Base-by-base conservation (phyloP, 1,140 invertebrate species). In the Eurosta solidaginis region DNA sequence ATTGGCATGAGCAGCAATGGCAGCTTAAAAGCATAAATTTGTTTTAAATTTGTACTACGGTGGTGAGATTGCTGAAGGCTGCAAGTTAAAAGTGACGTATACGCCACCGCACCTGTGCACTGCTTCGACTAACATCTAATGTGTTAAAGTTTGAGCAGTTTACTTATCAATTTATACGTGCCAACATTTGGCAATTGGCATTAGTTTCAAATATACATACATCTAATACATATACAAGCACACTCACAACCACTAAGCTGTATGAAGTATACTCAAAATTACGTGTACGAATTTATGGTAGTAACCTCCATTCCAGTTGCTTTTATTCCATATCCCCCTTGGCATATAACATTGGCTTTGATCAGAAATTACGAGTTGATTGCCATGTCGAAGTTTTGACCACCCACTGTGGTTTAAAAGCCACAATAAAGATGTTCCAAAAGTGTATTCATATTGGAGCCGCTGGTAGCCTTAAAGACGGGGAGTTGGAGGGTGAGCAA, bases 291-390 rank as follows among this genome's bases (percentile, higher is more conserved):
- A 59, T 59, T 59, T 59, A 59, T 59, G 27, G 4, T n/a, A n/a
- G n/a, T 29, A 59, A 59, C 54, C 25, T 33, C 14, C 25, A 22
- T 22, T 52, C 25, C 49, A 6, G 49, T 22, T 52, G 25, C 5
- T 52, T 52, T 52, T 52, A 22, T 52, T 20, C 22, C 59, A 33
- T 68, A 68, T 40, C 33, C 59, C n/a, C 59, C n/a, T 47, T 47
- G 45, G 45, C 45, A n/a, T 47, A 47, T 47, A 12, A n/a, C 45
- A 40, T 7, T 68, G n/a, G 59, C 36, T 68, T 68, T 68, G 59
- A 68, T 68, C 59, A 68, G 59, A 68, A 68, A 68, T 68, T 68
- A 68, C 33, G 59, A 68, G 59, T 68, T 68, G 59, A 68, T 68
- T 42, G 59, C 59, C n/a, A 68, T 33, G 59, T 68, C 59, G 59